Base-by-base conservation (phyloP, 1,140 invertebrate species). In the Drosophila eugracilis region DNA sequence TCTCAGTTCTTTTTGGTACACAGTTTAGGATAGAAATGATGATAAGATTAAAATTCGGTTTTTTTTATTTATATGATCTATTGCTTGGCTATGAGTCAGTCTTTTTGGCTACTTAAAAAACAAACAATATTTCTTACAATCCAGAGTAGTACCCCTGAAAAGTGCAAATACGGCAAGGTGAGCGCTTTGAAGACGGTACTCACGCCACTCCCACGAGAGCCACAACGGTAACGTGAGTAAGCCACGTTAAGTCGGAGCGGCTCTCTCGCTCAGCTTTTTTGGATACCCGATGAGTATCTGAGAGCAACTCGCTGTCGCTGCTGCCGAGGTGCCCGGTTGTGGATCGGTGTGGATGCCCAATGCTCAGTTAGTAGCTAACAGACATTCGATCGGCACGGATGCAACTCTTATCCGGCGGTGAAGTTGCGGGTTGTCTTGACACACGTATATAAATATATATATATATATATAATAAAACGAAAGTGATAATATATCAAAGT, bases 141-240 rank as follows among this genome's bases (percentile, higher is more conserved):
- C 6, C 10, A 53, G 28, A 53, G 54, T 17, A 15, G 26, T 34
- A 21, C 22, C 45, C 19, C 15, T 58, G 21, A 44, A 37, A 21
- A 62, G 15, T 60, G 15, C 28, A 34, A 26, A 65, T 60, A 37
- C 34, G 60, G 55, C 21, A 54, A 15, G 45, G 9, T 28, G 10
- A 30, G 14, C n/a, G 17, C 1, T n/a, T 26, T 49, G 10, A 45
- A 55, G 60, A 36, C 21, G 60, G 30, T 34, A 37, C 15, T 44
- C n/a, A 60, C 30, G 55, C 15, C 55, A 60, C 60, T 62, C 60
- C 59, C 39, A 63, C 55, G 55, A 34, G 37, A 4, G 4, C n/a
- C 9, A 37, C 55, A 63, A 63, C 60, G 60, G 60, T 65, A 65
- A 9, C 14, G 60, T 60, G 60, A 65, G 60, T 65, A 60, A 62